Base-by-base conservation (phyloP, 1,140 invertebrate genomes). In the Dendroctonus valens region DNA sequence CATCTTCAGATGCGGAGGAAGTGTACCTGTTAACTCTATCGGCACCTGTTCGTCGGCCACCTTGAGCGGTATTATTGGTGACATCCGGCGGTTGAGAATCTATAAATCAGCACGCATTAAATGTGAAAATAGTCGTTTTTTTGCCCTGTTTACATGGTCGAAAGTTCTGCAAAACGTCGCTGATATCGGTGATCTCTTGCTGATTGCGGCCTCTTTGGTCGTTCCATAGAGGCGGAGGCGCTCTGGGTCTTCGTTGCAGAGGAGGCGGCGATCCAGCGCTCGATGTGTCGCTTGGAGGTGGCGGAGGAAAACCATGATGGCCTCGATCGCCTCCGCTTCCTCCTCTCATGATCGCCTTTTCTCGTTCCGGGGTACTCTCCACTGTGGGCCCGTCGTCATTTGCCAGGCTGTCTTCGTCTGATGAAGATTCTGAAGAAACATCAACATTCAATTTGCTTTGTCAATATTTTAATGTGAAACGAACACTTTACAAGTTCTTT, bases 21-120 rank as follows among this genome's bases (percentile, higher is more conserved):
- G 90, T 90, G 79, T 94, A 96, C 64, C 92, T 87, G 73, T 95
- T 93, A 0, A 96, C 91, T 38, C 93, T 83, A 78, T 97, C 94
- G 5, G 91, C 90, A 5, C 86, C 86, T 15, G 85, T 83, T 53
- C 81, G 75, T 65, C 83, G 70, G 37, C 74, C 81, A 70, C 82
- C 84, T 76, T 86, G 86, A 3, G 87, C 89, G 57, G 90, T 92
- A 72, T 90, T 94, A 81, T 95, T 93, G 7, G 95, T 97, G 46
- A 97, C 93, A 77, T 97, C 95, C 14, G 95, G 92, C 6, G 91
- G 93, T 77, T 93, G 91, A 48, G 85, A 83, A 75, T 87, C 87
- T 88, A 70, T 59, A 60, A 37, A 60, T 44, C 9, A 38, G 39
- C 11, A 14, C 42, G 15, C 7, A 55, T 39, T 55, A 7, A 8